A percentile compares a stretch with the other conserved stretches of the same genome.
phyloP scores from a whole-genome alignment of 2,888 invertebrate species.

The Latrodectus elegans region DNA sequence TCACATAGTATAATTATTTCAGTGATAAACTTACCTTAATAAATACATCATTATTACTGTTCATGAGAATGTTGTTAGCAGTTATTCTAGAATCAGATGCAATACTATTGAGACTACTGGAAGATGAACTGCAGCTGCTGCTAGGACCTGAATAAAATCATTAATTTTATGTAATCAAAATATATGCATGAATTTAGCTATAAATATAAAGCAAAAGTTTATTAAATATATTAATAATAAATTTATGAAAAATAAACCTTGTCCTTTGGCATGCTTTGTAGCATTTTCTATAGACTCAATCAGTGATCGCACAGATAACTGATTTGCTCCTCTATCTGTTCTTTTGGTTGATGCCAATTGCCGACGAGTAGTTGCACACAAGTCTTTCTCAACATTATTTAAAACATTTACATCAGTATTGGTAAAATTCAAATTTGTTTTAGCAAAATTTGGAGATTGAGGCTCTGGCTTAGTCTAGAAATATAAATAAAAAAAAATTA shows the following conservation, averaged over 20 bases:
- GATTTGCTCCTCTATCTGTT: constrained; percentile 62
- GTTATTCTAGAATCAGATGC: constrained; percentile 76
- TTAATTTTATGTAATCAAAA: not conserved
- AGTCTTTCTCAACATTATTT: constrained; percentile 55
- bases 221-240: not conserved
- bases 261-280: constrained; percentile 75
- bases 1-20: too few relatives aligned
- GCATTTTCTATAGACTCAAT: constrained; percentile 94
- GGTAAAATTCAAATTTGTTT: constrained; percentile 20
- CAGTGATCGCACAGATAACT: constrained; percentile 90
- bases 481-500: not conserved
- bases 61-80: constrained; percentile 56
- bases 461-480: constrained; percentile 30
- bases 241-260: constrained; percentile 6
- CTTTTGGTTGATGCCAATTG: constrained; percentile 48
- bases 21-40: constrained; percentile 58
- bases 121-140: constrained; percentile 81
- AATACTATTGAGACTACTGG: constrained; percentile 80
- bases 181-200: not conserved
- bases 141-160: constrained; percentile 71
- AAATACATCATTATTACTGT: constrained; percentile 68
- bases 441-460: constrained; percentile 23
- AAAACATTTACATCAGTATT: constrained; percentile 32
- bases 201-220: not conserved
- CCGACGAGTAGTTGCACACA: constrained; percentile 39